These are phyloP conservation scores for Meloe dianella DNA, from an alignment of 2,888 invertebrate genomes.

Conservation along the genomic window DNA sequence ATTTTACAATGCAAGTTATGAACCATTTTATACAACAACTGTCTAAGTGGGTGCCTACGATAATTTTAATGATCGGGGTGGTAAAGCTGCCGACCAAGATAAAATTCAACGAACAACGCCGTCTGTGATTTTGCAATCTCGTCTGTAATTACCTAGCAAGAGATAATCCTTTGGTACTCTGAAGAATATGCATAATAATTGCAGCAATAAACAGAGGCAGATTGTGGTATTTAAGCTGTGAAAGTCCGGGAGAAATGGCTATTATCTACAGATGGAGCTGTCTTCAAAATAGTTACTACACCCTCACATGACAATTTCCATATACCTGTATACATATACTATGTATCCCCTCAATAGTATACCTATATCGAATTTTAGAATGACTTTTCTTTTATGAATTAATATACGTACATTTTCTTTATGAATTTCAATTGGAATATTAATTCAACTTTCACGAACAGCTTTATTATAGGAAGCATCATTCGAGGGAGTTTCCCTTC, in stretches of 20 bases:
- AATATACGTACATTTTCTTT: too few species aligned
- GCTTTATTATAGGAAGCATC: too few species aligned
- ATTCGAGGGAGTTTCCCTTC: too few species aligned
- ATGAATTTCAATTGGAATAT: too few species aligned
- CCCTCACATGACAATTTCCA: neutral
- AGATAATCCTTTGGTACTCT: slow-evolving; percentile 19
- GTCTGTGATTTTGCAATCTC: slow-evolving; percentile 31
- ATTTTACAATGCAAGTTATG: neutral
- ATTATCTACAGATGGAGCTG: slow-evolving; percentile 9
- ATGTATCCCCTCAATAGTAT: neutral
- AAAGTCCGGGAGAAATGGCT: slow-evolving; percentile 18
- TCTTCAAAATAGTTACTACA: slow-evolving; percentile 4
- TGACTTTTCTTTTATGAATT: too few species aligned
- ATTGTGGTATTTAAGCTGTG: slow-evolving; percentile 28
- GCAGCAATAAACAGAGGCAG: slow-evolving; percentile 28
- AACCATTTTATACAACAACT: neutral
- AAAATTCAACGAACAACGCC: slow-evolving; percentile 26
- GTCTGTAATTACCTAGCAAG: slow-evolving; percentile 27
- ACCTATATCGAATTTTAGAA: neutral
- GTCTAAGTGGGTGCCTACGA: neutral
- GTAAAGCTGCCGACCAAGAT: slow-evolving; percentile 21
- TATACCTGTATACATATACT: neutral
- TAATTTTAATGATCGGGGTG: slow-evolving; percentile 3
- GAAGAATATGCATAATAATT: slow-evolving; percentile 26
- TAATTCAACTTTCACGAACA: too few species aligned